Evolutionary conservation across 2,888 invertebrate genomes (phyloP).

Genomic region (Cybosia mesomella): DNA sequence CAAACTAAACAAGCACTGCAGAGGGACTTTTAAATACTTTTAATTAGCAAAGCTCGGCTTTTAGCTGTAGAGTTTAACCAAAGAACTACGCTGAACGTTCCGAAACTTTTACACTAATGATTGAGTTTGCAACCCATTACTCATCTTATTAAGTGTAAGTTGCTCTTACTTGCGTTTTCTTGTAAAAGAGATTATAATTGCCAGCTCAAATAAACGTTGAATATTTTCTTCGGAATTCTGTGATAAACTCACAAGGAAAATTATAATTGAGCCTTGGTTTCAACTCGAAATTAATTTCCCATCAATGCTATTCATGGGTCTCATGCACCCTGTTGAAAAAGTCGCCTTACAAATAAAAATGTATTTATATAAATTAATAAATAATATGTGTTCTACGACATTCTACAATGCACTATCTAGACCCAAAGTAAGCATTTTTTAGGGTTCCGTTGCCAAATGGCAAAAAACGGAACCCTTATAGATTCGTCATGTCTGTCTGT

Average conservation of each 20-base stretch:
- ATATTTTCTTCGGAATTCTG: neutral
- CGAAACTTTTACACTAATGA: constrained; percentile 12
- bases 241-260: neutral
- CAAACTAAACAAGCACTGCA: neutral
- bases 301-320: too few relatives aligned
- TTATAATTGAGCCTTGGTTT: too few relatives aligned
- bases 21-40: neutral
- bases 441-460: too few relatives aligned
- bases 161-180: neutral
- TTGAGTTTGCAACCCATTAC: neutral
- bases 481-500: too few relatives aligned
- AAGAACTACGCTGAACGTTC: neutral
- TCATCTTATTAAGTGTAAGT: neutral
- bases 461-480: too few relatives aligned
- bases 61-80: neutral
- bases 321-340: too few relatives aligned
- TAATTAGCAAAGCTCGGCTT: neutral
- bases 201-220: neutral
- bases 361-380: too few relatives aligned
- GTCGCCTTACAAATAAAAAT: too few relatives aligned
- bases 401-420: too few relatives aligned
- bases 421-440: too few relatives aligned
- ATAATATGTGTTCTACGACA: too few relatives aligned
- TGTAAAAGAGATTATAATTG: neutral
- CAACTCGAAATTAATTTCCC: too few relatives aligned